Conservation (phyloP, 2,113 vertebrate species). For the Collichthys lucidus region DNA sequence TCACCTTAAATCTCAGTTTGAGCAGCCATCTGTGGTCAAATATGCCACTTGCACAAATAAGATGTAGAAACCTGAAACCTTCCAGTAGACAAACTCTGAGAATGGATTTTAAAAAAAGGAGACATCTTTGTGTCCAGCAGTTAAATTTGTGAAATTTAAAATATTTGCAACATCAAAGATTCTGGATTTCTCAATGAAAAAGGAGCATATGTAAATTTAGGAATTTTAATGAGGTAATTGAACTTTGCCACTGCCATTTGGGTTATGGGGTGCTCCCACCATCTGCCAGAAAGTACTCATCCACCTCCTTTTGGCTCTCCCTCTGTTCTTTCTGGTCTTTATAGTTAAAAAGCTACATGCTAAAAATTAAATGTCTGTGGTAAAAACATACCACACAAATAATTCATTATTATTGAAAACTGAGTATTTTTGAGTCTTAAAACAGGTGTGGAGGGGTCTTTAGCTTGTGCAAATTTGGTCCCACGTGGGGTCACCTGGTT, state of each 20-base stretch:
- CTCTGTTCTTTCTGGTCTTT: no score
- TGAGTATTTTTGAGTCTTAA: neutral
- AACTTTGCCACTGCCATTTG: neutral
- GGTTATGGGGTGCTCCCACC: no score
- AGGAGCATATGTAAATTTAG: neutral
- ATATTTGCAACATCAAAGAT: neutral
- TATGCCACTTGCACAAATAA: neutral
- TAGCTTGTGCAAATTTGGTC: neutral
- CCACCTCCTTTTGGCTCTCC: no score
- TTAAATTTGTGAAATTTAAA: neutral
- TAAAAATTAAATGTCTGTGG: no score
- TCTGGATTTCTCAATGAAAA: neutral
- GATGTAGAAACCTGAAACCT: slow-evolving; percentile 5
- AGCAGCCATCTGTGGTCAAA: slow-evolving; percentile 7
- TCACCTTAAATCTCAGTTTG: slow-evolving; percentile 25
- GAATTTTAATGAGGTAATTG: neutral
- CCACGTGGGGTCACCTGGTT: neutral
- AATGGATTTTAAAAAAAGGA: neutral
- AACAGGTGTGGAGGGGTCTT: no score
- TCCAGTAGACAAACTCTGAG: neutral
- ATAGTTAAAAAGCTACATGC: no score
- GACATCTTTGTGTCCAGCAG: neutral
- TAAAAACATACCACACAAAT: no score
- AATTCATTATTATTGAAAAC: neutral
- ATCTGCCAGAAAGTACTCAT: no score